These are phyloP conservation scores for Melangyna quadrimaculata DNA, from an alignment of 2,888 invertebrate genomes.

Conservation along the genomic window DNA sequence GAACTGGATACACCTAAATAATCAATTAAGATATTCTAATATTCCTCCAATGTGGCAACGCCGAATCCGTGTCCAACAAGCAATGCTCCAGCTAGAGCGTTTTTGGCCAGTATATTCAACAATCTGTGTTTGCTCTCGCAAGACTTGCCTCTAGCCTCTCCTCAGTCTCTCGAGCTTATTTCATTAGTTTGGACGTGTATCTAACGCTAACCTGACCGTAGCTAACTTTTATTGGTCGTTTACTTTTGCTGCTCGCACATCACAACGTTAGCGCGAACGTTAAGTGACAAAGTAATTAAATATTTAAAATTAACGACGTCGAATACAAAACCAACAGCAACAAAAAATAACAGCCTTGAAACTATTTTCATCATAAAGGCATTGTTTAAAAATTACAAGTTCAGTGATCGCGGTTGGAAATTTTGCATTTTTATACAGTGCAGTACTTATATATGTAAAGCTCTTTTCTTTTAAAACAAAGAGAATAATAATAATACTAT, in stretches of 20 bases:
- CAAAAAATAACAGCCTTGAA: slow-evolving; percentile 48
- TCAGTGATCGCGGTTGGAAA: slow-evolving; percentile 52
- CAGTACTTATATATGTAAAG: slow-evolving; percentile 12
- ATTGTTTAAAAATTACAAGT: slow-evolving; percentile 50
- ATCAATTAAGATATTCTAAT: background rate
- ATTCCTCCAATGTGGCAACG: background rate
- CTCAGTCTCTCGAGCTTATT: slow-evolving; percentile 64
- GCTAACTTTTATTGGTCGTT: slow-evolving; percentile 36
- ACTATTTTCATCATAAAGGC: slow-evolving; percentile 29
- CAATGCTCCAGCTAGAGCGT: slow-evolving; percentile 58
- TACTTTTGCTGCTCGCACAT: background rate
- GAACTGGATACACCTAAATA: no score
- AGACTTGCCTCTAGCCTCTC: slow-evolving; percentile 37
- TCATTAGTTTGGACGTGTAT: slow-evolving; percentile 61
- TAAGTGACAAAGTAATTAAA: slow-evolving; percentile 44
- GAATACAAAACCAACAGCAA: background rate
- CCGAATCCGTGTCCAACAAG: slow-evolving; percentile 7
- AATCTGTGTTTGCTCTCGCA: slow-evolving; percentile 46
- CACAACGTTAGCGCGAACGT: slow-evolving; percentile 6
- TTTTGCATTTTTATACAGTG: slow-evolving; percentile 17
- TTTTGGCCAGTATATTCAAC: slow-evolving; percentile 9
- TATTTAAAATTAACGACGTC: slow-evolving; percentile 23
- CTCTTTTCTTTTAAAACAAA: slow-evolving; percentile 51
- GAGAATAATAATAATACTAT: slow-evolving; percentile 28
- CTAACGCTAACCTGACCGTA: slow-evolving; percentile 26